Evolutionary conservation across 1,140 invertebrate genomes (phyloP).

Genomic region (Calliphora vicina): DNA sequence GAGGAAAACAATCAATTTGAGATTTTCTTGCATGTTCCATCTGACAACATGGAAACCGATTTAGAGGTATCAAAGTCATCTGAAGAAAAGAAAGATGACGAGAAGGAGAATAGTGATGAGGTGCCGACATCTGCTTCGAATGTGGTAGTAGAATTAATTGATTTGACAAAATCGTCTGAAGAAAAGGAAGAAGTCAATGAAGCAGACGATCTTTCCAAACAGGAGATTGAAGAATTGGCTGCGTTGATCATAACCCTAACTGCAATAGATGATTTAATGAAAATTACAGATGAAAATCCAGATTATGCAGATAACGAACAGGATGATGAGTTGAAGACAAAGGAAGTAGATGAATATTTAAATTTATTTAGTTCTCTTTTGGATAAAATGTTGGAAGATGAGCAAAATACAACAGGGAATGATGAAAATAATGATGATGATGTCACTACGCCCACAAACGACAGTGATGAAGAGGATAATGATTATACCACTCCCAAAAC

Average conservation of each 20-base stretch:
- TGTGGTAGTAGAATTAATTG: neutral
- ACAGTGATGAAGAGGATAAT: neutral
- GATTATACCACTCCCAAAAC: neutral
- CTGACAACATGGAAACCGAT: no score
- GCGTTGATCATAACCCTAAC: neutral
- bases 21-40: no score
- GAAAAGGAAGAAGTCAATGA: neutral
- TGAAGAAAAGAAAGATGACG: neutral
- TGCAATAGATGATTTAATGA: neutral
- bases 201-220: neutral
- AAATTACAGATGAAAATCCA: neutral
- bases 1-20: neutral
- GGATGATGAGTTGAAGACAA: neutral
- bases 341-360: neutral
- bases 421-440: neutral
- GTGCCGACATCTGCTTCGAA: neutral
- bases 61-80: no score
- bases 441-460: neutral
- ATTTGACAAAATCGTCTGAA: neutral
- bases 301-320: neutral
- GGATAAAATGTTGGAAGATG: neutral
- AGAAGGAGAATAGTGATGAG: neutral
- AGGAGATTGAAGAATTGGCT: neutral
- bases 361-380: neutral
- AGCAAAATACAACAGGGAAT: neutral